A percentile compares a stretch with the other conserved stretches of the same genome.
Evolutionary conservation across 1,140 invertebrate species (phyloP).

Genomic region (Eriosoma lanigerum): DNA sequence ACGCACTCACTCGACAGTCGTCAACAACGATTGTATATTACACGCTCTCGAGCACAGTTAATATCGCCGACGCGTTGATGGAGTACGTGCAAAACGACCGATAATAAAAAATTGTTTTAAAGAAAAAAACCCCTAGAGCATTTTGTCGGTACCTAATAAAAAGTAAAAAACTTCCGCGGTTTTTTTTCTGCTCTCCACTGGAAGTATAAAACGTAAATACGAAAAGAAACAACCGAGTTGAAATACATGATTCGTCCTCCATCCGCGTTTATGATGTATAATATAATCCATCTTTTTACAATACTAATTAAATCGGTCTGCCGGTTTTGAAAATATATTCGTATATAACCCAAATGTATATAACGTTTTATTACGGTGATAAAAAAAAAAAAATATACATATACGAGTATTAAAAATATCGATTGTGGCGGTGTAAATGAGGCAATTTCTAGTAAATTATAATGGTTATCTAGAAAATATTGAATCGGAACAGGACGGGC

Average conservation of each 20-base stretch:
- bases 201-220: neutral
- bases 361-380: neutral
- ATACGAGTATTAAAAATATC: neutral
- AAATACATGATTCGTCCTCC: no score
- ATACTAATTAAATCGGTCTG: slow-evolving; percentile 15
- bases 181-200: neutral
- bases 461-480: neutral
- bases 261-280: no score
- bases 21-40: neutral
- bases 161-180: neutral
- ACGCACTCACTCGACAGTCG: neutral
- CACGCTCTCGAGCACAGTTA: neutral
- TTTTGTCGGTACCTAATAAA: no score
- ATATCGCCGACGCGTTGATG: neutral
- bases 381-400: slow-evolving; percentile 6
- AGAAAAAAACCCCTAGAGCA: no score
- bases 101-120: neutral
- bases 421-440: neutral
- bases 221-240: neutral
- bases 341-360: no score
- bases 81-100: slow-evolving; percentile 21
- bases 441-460: slow-evolving; percentile 21
- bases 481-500: slow-evolving; percentile 7
- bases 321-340: neutral
- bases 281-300: no score